Evolutionary conservation across 2,888 invertebrate species (phyloP), one percentile per base, ranked within the genome.

Genomic region (Adelognathus sp.): DNA sequence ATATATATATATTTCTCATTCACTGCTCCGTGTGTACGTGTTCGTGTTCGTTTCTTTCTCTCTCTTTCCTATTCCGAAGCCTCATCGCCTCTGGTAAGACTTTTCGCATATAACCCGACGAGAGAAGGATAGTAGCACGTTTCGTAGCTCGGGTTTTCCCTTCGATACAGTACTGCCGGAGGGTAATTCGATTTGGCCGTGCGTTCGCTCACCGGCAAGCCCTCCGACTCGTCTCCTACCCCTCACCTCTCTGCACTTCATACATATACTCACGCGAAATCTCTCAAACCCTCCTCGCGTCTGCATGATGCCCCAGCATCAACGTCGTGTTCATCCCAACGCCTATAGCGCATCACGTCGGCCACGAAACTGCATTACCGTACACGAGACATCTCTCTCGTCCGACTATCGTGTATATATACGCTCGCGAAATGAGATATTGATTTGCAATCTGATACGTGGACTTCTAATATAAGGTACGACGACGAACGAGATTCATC

Each of bases 381-480:
- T 83, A 85, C 84, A 85, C 85, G 86, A 85, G 85, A 86, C 86
- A 86, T 87, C 86, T 85, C 86, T 77, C n/a, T n/a, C n/a, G n/a
- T n/a, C 3, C 72, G 67, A 86, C 87, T 88, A n/a, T n/a, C n/a
- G n/a, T n/a, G n/a, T 86, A 82, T 86, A 87, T 85, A 86, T 86
- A 84, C 86, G n/a, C n/a, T n/a, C n/a, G n/a, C n/a, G 85, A 87
- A 87, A 88, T 87, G 86, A 87, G 88, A 87, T 89, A 88, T 89
- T 88, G 89, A 89, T 89, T 87, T 84, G 88, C 85, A 87, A 88
- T 88, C 87, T 85, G 87, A 88, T 87, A 88, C 85, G 70, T 67
- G 66, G 72, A n/a, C n/a, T 54, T 77, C 46, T 74, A 58, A 77
- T 74, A 80, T 66, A 29, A 44, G 31, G 64, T 52, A 31, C 63